phyloP scores from a whole-genome alignment of 2,888 invertebrate species.

The Heliconius hortense region DNA sequence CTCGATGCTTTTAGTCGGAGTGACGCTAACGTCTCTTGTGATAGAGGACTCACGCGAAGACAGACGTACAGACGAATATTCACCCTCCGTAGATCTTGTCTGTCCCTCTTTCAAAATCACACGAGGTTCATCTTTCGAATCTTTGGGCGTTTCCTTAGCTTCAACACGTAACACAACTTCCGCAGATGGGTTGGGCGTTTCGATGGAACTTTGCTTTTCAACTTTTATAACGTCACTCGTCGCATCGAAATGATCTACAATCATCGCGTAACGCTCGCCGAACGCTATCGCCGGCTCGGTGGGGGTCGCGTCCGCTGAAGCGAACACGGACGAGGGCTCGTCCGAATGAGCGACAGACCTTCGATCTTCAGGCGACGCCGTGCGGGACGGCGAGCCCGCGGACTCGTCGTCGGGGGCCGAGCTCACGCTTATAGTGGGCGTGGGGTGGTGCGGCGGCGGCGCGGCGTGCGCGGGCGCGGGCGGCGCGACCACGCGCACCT shows the following conservation, averaged over 20 bases:
- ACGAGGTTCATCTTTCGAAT: constrained; percentile 48
- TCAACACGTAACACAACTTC: constrained; percentile 47
- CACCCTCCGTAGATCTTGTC: constrained; percentile 53
- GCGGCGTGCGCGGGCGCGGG: constrained; percentile 58
- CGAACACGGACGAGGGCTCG: constrained; percentile 75
- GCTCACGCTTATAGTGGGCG: constrained; percentile 87
- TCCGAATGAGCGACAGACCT: constrained; percentile 68
- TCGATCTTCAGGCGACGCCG: constrained; percentile 64
- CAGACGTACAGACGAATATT: constrained; percentile 50
- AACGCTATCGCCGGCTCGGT: constrained; percentile 57
- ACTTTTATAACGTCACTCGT: constrained; percentile 51
- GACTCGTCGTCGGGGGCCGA: constrained; percentile 85
- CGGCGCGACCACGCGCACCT: constrained; percentile 57
- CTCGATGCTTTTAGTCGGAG: constrained; percentile 53
- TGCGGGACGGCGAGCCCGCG: constrained; percentile 56
- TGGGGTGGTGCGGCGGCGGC: constrained; percentile 61
- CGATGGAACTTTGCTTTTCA: constrained; percentile 44
- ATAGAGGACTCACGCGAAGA: constrained; percentile 59
- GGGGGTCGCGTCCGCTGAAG: constrained; percentile 71
- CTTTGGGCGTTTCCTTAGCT: constrained; percentile 46
- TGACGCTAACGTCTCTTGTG: constrained; percentile 57
- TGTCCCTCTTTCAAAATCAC: constrained; percentile 45
- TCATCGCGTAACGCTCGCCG: constrained; percentile 46
- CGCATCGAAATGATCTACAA: constrained; percentile 46
- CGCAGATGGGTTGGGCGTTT: constrained; percentile 42